These are phyloP conservation scores for Anastrepha obliqua DNA, from an alignment of 1,140 invertebrate genomes.

Conservation along the genomic window DNA sequence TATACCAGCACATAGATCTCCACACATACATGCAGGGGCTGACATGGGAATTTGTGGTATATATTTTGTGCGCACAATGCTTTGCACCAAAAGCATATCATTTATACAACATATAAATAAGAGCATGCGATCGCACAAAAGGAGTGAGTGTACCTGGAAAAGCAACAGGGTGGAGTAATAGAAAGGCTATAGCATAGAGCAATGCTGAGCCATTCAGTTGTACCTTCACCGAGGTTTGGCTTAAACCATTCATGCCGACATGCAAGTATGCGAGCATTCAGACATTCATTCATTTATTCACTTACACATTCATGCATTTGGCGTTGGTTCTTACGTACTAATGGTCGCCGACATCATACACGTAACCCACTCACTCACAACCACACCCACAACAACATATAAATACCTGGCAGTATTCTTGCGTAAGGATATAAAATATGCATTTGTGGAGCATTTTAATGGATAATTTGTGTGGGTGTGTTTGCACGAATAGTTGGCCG, in stretches of 20 bases:
- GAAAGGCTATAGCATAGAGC: neutral
- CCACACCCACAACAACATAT: neutral
- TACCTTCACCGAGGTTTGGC: neutral
- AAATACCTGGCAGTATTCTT: neutral
- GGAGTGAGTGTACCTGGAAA: neutral
- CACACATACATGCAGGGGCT: neutral
- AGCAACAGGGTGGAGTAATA: neutral
- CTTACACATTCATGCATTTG: conserved; percentile 14
- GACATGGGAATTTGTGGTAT: conserved; percentile 41
- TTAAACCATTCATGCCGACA: conserved; percentile 27
- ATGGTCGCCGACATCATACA: neutral
- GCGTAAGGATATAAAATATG: conserved; percentile 44
- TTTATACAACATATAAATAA: conserved; percentile 52
- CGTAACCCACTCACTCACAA: too few relatives aligned
- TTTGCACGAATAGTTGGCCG: neutral
- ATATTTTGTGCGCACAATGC: neutral
- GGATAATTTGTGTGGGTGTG: neutral
- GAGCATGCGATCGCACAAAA: neutral
- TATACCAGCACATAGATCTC: neutral
- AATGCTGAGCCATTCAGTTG: neutral
- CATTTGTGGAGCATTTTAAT: conserved; percentile 10
- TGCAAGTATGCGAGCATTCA: conserved; percentile 33
- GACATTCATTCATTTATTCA: conserved; percentile 41
- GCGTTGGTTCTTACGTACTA: conserved; percentile 13
- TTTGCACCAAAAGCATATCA: neutral